Evolutionary conservation across 2,113 vertebrate species (phyloP), one percentile per base, ranked within the genome.

Genomic region (Peromyscus polionotus): DNA sequence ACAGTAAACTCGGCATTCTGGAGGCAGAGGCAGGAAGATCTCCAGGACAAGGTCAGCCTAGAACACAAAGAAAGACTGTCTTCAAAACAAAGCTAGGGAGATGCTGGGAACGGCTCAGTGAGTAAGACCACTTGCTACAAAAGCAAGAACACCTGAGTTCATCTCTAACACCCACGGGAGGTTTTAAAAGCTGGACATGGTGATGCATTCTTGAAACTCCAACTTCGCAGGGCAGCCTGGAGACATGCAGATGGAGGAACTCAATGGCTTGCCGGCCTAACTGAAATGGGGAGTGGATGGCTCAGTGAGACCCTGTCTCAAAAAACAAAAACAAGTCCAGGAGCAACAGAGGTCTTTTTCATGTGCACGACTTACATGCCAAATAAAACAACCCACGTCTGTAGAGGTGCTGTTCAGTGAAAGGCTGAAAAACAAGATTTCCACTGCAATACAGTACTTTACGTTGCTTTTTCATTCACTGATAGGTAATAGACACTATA

Each of bases 371-470:
- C 51, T 80, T 80, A 70, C 16, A 70, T 36, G n/a, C 16, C 77
- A 51, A 68, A 54, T 39, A 39, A 54, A 54, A 24, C 4, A n/a
- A 39, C 16, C 81, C 36, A 63, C 28, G 28, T 83, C 70, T 85
- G 70, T 61, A 63, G 28, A 94, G 95, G 28, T 75, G 59, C 9
- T 76, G 48, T 42, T 88, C 76, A 54, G 51, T n/a, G 51, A 33
- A 26, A 83, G 16, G 6, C 45, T 95, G 12, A 57, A 39, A 89
- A 84, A 31, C 33, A 93, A 86, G 68, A 77, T 84, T 90, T 70
- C 31, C 72, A 93, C 65, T 91, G 88, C 65, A 95, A 94, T 76
- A 77, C 92, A 70, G 17, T 28, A 86, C 5, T 88, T 91, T 28
- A 65, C 26, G 59, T 26, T 79, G 83, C 20, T 28, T 22, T 88